Percentiles rank a stretch among this genome's conserved stretches.
Conservation (phyloP, 1,140 invertebrate species). For the Diorhabda elongata region DNA sequence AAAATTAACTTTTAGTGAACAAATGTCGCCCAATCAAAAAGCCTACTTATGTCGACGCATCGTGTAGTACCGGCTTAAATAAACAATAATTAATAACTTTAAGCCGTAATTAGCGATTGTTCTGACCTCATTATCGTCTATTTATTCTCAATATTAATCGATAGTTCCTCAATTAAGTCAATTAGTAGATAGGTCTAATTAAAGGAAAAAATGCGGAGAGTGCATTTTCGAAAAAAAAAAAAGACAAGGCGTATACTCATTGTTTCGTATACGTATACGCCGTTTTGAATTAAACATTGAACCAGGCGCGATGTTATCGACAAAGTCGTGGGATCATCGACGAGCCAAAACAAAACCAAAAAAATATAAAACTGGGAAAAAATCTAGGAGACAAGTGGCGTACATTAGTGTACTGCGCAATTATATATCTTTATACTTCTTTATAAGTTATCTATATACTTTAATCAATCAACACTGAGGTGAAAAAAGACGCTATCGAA, state of each 20-base stretch:
- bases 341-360: background rate
- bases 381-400: no score
- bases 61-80: no score
- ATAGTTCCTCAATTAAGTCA: background rate
- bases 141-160: background rate
- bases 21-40: no score
- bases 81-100: no score
- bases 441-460: no score
- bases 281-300: constrained; percentile 1
- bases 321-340: background rate
- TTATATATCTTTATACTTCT: no score
- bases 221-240: background rate
- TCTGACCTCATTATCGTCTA: background rate
- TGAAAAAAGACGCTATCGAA: no score
- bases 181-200: constrained; percentile 1
- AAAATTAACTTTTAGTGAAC: no score
- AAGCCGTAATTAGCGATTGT: background rate
- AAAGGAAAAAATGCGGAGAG: background rate
- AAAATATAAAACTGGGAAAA: background rate
- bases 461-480: no score
- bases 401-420: no score
- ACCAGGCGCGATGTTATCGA: background rate
- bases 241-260: background rate
- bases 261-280: constrained; percentile 1
- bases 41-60: no score